Conservation (phyloP, 2,888 invertebrate species). For the Drosophila cognata region DNA sequence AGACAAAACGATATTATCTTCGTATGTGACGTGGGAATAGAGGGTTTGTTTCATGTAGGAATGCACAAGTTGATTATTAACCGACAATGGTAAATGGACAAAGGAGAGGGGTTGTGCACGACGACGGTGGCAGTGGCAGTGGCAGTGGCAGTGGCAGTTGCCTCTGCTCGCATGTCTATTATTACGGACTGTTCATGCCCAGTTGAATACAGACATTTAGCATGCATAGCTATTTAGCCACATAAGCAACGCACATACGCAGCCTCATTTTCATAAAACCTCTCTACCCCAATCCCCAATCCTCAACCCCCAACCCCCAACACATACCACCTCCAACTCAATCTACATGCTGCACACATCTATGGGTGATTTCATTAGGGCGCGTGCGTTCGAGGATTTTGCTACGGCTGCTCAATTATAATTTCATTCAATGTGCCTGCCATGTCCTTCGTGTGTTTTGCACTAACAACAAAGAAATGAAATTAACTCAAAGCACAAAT, state of each 20-base stretch:
- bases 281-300: background rate
- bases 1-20: constrained; percentile 59
- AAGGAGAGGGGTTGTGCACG: background rate
- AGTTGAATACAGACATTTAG: constrained; percentile 76
- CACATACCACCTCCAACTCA: background rate
- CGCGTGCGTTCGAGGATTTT: constrained; percentile 67
- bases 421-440: constrained; percentile 60
- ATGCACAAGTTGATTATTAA: constrained; percentile 76
- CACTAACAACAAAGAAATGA: constrained; percentile 75
- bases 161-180: constrained; percentile 65
- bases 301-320: background rate
- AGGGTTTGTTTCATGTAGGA: constrained; percentile 28
- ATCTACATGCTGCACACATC: constrained; percentile 7
- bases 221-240: constrained; percentile 74
- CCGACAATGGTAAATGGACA: constrained; percentile 41
- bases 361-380: constrained; percentile 61
- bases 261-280: constrained; percentile 27
- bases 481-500: constrained; percentile 76
- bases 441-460: constrained; percentile 61
- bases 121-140: background rate
- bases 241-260: constrained; percentile 39
- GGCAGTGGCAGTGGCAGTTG: background rate
- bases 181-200: constrained; percentile 66
- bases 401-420: constrained; percentile 72
- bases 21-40: background rate